Evolutionary conservation across 2,797 vertebrate genomes (phyloP).

Genomic region (Rhabdomys pumilio): DNA sequence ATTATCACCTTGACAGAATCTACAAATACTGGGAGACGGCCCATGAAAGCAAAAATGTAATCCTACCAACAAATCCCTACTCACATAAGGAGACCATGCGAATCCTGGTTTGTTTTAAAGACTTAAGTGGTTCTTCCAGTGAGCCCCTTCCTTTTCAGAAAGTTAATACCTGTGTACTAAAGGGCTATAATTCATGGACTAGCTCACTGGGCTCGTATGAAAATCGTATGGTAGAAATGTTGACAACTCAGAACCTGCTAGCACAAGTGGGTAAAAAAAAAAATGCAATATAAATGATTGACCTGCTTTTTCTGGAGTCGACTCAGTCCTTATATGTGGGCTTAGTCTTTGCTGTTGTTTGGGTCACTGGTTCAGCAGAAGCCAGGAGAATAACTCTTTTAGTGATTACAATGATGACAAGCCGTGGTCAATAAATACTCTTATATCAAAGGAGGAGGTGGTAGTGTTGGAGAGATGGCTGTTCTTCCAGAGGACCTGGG

Average conservation of each 20-base stretch:
- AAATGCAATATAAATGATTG: conserved; percentile 86
- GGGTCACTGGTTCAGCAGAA: conserved; percentile 72
- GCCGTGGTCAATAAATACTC: background rate
- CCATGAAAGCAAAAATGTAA: background rate
- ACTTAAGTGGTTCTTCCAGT: background rate
- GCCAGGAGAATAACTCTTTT: background rate
- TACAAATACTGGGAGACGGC: background rate
- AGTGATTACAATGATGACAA: background rate
- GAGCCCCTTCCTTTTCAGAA: conserved; percentile 6
- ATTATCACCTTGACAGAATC: background rate
- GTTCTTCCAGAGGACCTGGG: background rate
- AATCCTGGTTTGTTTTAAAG: conserved; percentile 37
- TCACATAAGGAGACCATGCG: conserved; percentile 12
- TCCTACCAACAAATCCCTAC: background rate
- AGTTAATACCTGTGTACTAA: conserved; percentile 41
- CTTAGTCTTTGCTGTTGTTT: conserved; percentile 87
- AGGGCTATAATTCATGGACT: conserved; percentile 5
- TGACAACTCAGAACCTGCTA: conserved; percentile 28
- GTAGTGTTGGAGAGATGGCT: background rate
- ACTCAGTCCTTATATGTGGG: conserved; percentile 85
- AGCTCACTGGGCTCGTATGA: background rate
- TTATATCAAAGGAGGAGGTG: background rate
- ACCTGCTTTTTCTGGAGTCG: conserved; percentile 87
- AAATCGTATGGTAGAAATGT: conserved; percentile 27
- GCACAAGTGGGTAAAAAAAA: conserved; percentile 80